phyloP scores from a whole-genome alignment of 2,888 invertebrate genomes.

The Dynastes maya region DNA sequence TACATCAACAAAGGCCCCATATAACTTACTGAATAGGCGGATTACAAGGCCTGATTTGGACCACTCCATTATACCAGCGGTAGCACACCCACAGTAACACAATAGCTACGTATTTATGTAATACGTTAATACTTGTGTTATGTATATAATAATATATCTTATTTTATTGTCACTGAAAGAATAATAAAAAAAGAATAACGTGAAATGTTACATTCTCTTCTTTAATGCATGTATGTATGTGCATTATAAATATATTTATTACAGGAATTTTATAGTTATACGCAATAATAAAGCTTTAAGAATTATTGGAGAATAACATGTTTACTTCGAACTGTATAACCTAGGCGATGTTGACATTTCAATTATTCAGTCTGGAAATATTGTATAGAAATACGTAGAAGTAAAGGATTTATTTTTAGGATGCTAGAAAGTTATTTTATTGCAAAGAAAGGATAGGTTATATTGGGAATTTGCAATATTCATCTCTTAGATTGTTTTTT shows the following conservation, averaged over 20 bases:
- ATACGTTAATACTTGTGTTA: background rate
- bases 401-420: conserved; percentile 1
- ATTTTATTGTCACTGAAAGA: background rate
- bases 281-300: background rate
- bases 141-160: background rate
- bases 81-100: background rate
- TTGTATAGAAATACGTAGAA: background rate
- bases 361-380: conserved; percentile 26
- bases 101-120: conserved; percentile 9
- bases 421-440: background rate
- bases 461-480: no score
- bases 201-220: background rate
- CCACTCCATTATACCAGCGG: conserved; percentile 24
- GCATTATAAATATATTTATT: background rate
- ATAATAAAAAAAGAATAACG: background rate
- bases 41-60: conserved; percentile 55
- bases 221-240: background rate
- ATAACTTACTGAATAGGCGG: conserved; percentile 59
- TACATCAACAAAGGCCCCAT: conserved; percentile 58
- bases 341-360: conserved; percentile 21
- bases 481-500: no score
- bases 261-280: background rate
- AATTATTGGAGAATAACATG: conserved; percentile 22
- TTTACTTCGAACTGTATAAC: background rate
- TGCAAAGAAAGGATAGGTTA: background rate